Percentiles rank a stretch among this genome's conserved stretches.
Conservation (phyloP, 2,113 vertebrate species). For the Gallinago paraguaiae region DNA sequence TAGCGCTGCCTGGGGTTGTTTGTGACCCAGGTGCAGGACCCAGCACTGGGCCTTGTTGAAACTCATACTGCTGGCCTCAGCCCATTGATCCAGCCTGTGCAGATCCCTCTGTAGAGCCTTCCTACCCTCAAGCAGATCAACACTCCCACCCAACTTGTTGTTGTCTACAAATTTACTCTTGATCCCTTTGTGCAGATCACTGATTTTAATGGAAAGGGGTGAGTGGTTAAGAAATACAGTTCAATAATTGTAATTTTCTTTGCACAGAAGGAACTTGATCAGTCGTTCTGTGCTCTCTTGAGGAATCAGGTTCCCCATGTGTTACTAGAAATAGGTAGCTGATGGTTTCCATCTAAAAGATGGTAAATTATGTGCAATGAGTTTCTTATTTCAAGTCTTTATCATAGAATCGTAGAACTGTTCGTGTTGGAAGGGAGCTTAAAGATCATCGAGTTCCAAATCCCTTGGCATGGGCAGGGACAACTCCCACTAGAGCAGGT, state of each 20-base stretch:
- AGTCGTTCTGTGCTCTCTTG: background rate
- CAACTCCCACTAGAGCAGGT: no score
- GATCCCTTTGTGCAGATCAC: accelerated
- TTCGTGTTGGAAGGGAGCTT: no score
- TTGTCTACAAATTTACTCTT: background rate
- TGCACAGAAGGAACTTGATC: background rate
- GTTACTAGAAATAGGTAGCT: background rate
- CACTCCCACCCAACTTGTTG: background rate
- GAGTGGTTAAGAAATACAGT: background rate
- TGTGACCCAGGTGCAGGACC: background rate
- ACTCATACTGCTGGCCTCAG: accelerated
- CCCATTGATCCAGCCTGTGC: background rate
- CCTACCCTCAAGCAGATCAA: background rate
- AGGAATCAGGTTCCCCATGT: background rate
- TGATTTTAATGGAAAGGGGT: background rate
- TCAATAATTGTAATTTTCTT: background rate
- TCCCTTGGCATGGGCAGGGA: no score
- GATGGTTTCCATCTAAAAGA: background rate
- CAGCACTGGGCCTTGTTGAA: background rate
- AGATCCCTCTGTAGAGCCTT: background rate
- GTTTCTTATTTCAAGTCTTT: background rate
- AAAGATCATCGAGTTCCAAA: no score
- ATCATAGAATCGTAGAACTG: background rate
- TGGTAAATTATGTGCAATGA: background rate
- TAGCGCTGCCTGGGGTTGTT: background rate